Conservation (phyloP, 1,140 invertebrate species). For the Drosophila sp. region DNA sequence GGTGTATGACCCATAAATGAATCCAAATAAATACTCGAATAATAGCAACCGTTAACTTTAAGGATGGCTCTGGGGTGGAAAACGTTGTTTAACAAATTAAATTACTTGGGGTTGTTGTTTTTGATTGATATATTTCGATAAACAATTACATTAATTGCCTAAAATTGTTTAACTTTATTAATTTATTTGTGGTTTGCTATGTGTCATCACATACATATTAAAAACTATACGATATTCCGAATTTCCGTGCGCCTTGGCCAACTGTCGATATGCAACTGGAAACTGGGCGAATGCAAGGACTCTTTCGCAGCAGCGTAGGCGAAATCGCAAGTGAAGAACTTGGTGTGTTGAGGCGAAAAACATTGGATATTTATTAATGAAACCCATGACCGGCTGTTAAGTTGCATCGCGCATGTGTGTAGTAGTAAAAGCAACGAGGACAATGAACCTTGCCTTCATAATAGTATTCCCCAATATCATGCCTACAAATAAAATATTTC, state of each 20-base stretch:
- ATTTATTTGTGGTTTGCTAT: constrained; percentile 17
- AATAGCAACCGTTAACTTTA: too few relatives aligned
- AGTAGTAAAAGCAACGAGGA: constrained; percentile 37
- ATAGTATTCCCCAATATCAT: too few relatives aligned
- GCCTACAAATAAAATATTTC: not conserved
- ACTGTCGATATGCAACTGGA: constrained; percentile 77
- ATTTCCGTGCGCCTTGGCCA: constrained; percentile 66
- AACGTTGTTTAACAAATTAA: too few relatives aligned
- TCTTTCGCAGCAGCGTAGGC: constrained; percentile 27
- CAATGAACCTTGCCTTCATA: constrained; percentile 35
- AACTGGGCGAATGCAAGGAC: constrained; percentile 60
- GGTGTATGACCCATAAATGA: constrained; percentile 4
- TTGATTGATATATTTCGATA: too few relatives aligned
- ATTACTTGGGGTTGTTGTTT: not conserved
- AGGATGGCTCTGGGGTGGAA: too few relatives aligned
- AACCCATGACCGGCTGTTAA: constrained; percentile 44
- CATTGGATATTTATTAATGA: constrained; percentile 61
- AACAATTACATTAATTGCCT: too few relatives aligned
- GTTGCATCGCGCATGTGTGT: constrained; percentile 46
- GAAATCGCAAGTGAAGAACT: constrained; percentile 32
- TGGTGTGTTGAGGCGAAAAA: constrained; percentile 18
- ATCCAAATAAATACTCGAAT: not conserved
- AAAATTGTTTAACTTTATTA: constrained; percentile 10
- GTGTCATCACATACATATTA: constrained; percentile 21
- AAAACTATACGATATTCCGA: constrained; percentile 51